Conservation (phyloP, 2,113 vertebrate species). For the Hippocampus abdominalis region DNA sequence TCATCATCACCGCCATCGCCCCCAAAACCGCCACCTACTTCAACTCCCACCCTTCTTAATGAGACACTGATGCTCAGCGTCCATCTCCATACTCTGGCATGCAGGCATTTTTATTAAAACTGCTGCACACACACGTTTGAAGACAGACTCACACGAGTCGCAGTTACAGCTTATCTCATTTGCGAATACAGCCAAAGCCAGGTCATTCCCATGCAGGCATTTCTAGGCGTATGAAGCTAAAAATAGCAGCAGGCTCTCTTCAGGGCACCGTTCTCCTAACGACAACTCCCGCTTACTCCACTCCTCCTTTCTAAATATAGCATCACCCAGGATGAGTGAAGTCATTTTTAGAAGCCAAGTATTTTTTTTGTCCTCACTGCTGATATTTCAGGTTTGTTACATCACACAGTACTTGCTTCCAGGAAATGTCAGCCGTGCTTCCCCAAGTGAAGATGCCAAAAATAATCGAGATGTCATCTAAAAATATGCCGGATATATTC, state of each 20-base stretch:
- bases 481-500: background rate
- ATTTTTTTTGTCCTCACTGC: slow-evolving; percentile 28
- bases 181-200: slow-evolving; percentile 44
- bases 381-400: slow-evolving; percentile 10
- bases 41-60: background rate
- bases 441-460: background rate
- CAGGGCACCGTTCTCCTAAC: slow-evolving; percentile 33
- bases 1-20: background rate
- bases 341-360: slow-evolving; percentile 54
- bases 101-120: background rate
- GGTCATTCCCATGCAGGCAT: slow-evolving; percentile 45
- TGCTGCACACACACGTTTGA: background rate
- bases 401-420: slow-evolving; percentile 1
- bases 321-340: slow-evolving; percentile 41
- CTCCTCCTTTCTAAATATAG: slow-evolving; percentile 63
- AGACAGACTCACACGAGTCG: slow-evolving; percentile 10
- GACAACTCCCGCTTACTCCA: slow-evolving; percentile 25
- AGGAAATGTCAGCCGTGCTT: background rate
- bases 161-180: slow-evolving; percentile 29
- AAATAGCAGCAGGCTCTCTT: slow-evolving; percentile 57
- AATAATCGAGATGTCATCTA: background rate
- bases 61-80: slow-evolving; percentile 4
- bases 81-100: background rate
- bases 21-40: background rate
- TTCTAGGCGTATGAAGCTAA: slow-evolving; percentile 48